Evolutionary conservation across 2,113 vertebrate genomes (phyloP).

Genomic region (Rhodinocichla rosea): DNA sequence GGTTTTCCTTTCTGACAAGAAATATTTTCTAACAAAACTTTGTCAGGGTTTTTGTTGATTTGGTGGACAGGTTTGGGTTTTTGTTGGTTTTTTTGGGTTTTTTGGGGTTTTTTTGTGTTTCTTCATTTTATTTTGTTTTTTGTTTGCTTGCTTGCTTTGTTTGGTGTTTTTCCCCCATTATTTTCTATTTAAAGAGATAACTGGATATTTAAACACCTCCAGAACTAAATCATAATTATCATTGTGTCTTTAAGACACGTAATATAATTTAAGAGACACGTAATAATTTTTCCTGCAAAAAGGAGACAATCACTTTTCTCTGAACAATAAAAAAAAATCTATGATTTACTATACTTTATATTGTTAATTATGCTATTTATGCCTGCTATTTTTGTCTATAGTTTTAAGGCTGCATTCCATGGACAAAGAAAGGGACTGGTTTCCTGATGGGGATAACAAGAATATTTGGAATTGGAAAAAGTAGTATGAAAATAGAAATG

Average conservation of each 20-base stretch:
- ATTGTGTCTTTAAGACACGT: neutral
- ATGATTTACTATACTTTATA: neutral
- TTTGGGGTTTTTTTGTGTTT: too few species aligned
- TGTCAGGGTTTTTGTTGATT: rapidly evolving
- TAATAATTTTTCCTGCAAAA: neutral
- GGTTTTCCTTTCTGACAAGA: neutral
- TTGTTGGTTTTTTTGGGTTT: rapidly evolving
- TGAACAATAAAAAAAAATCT: neutral
- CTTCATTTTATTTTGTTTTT: neutral
- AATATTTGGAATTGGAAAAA: neutral
- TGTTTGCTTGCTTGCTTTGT: neutral
- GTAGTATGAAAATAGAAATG: neutral
- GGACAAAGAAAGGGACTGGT: neutral
- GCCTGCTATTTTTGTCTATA: neutral
- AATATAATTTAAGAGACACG: neutral
- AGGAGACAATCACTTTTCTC: neutral
- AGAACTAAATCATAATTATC: neutral
- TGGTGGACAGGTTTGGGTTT: rapidly evolving
- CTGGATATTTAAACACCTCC: neutral
- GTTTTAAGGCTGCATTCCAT: neutral
- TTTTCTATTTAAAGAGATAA: neutral
- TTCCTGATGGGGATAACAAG: neutral
- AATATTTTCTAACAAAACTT: neutral
- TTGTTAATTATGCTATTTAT: neutral
- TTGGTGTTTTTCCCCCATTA: neutral